Conservation (phyloP, 1,140 invertebrate species). For the Tetramorium alpestre region DNA sequence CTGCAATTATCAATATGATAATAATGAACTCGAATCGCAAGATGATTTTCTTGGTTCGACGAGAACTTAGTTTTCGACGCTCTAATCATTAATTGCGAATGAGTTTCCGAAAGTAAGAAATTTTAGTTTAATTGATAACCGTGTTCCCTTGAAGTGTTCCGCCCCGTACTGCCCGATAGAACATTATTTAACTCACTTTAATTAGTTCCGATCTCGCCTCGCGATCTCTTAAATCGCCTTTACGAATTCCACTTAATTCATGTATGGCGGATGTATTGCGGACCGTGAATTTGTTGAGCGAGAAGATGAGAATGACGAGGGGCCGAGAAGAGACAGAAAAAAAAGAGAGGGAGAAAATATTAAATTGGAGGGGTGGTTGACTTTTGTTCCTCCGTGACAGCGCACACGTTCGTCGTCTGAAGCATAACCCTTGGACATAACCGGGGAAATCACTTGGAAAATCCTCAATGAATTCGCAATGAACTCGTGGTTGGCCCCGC, state of each 20-base stretch:
- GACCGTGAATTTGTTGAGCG: not conserved
- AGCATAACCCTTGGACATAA: slow-evolving; percentile 74
- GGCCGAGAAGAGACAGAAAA: not conserved
- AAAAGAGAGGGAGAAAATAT: slow-evolving; percentile 58
- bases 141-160: slow-evolving; percentile 1
- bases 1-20: slow-evolving; percentile 25
- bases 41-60: slow-evolving; percentile 26
- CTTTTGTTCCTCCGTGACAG: slow-evolving; percentile 59
- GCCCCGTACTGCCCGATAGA: not conserved
- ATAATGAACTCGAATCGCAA: slow-evolving; percentile 13
- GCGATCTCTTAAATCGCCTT: slow-evolving; percentile 41
- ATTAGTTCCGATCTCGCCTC: slow-evolving; percentile 47
- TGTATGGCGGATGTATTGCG: slow-evolving; percentile 10
- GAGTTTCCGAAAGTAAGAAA: slow-evolving; percentile 18
- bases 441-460: slow-evolving; percentile 79
- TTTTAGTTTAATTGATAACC: slow-evolving; percentile 55
- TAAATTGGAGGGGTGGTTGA: slow-evolving; percentile 69
- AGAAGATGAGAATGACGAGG: not conserved
- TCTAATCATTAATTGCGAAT: slow-evolving; percentile 31
- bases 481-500: slow-evolving; percentile 70
- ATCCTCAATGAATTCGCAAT: slow-evolving; percentile 78
- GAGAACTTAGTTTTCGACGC: slow-evolving; percentile 16
- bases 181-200: slow-evolving; percentile 58
- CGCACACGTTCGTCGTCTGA: slow-evolving; percentile 58
- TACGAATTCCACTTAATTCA: slow-evolving; percentile 35